Base-by-base conservation (phyloP, 2,797 vertebrate species). In the Myiotriccus ornatus region DNA sequence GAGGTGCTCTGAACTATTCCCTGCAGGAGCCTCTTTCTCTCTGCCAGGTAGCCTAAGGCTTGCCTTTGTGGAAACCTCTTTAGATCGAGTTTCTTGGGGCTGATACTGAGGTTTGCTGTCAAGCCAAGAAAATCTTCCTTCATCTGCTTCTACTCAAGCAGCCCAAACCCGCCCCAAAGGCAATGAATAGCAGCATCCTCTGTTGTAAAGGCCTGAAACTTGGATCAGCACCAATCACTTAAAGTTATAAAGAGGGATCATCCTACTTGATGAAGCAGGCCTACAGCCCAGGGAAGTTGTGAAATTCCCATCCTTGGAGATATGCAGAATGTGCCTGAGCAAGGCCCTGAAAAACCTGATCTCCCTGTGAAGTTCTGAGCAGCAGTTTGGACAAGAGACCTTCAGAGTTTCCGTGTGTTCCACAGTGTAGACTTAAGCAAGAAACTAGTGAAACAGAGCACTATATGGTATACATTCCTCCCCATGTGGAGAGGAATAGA, bases 211-310 rank as follows among this genome's bases (percentile, higher is more conserved):
- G 44, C 55, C 93, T 94, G 79, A 94, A 95, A 90, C 67, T 90
- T 96, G 90, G 94, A 96, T 73, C 80, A 83, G 71, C 56, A 90
- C 86, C 88, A 95, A 83, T 53, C 84, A 83, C 77, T 67, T 88
- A 44, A 88, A 88, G 67, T 70, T 91, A 62, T 50, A 93, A 95
- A 90, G 57, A 86, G 91, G 60, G 53, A 93, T 87, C 90, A 67
- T 90, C 84, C 81, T 95, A 74, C 92, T 85, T 93, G 92, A 93
- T 80, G 94, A 92, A 95, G 92, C 93, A 94, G 85, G 85, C 39
- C 83, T 90, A 52, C 65, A 89, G 81, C 83, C 85, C 77, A 95
- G 86, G 83, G 55, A 95, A 84, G 49, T 9, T 93, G 70, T 59
- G 77, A 95, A 95, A 94, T 84, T 86, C 84, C 44, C 70, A 74